A percentile compares a stretch with the other conserved stretches of the same genome.
These are phyloP conservation scores for Hirudo medicinalis DNA, from an alignment of 1,140 invertebrate genomes.

Conservation along the genomic window DNA sequence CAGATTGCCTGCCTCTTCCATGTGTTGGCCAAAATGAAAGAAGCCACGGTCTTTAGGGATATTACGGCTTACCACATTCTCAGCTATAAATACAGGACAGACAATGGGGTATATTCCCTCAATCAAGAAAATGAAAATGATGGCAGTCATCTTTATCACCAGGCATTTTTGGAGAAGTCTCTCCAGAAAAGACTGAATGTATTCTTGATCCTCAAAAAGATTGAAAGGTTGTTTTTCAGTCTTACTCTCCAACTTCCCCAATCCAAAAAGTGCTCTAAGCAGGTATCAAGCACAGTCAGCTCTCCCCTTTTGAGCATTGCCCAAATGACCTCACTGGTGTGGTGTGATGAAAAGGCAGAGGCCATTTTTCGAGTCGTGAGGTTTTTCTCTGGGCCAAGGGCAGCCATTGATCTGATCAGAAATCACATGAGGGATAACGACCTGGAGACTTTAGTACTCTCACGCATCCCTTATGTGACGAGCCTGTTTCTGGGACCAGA, in stretches of 20 bases:
- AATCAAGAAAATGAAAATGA: background rate
- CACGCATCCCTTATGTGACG: slow-evolving; percentile 18
- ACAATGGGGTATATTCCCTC: slow-evolving; percentile 5
- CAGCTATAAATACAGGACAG: slow-evolving; percentile 17
- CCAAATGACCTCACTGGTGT: slow-evolving; percentile 16
- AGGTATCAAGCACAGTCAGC: slow-evolving; percentile 10
- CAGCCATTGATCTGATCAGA: slow-evolving; percentile 7
- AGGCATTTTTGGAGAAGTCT: background rate
- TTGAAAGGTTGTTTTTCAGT: slow-evolving; percentile 19
- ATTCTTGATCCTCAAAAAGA: slow-evolving; percentile 18
- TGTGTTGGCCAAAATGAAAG: slow-evolving; percentile 17
- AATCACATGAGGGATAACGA: slow-evolving; percentile 15
- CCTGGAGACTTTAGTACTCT: slow-evolving; percentile 18
- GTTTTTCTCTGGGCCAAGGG: slow-evolving; percentile 16
- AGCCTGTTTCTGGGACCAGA: slow-evolving; percentile 15
- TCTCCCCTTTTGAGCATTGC: slow-evolving; percentile 13
- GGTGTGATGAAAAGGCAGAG: slow-evolving; percentile 20
- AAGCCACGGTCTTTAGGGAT: slow-evolving; percentile 17
- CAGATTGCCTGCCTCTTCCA: slow-evolving; percentile 15
- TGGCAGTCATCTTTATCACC: background rate
- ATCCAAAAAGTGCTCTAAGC: slow-evolving; percentile 11
- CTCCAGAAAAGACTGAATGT: background rate
- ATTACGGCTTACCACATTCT: slow-evolving; percentile 18
- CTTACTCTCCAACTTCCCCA: slow-evolving; percentile 16
- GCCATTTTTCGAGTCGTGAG: slow-evolving; percentile 14